Evolutionary conservation across 2,797 vertebrate species (phyloP), one percentile per base, ranked within the genome.

Genomic region (Rhinophrynus dorsalis): DNA sequence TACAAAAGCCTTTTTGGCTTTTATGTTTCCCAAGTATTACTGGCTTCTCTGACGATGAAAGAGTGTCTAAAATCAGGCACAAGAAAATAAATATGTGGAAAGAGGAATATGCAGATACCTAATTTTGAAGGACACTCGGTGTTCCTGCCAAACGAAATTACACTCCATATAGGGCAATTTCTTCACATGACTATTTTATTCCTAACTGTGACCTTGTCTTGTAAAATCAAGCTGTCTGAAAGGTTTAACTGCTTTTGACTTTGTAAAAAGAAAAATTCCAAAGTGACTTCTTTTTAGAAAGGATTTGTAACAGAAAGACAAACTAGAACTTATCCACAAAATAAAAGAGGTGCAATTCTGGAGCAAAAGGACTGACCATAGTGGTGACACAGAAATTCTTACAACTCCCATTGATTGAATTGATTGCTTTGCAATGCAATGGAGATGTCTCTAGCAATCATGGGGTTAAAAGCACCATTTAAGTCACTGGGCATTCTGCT

Each of bases 141-240:
- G 48, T 40, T 27, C 9, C 23, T 73, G 62, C 69, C 69, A 73
- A 73, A 54, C 51, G 27, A 33, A 73, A 73, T 48, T 27, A 24
- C 45, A 13, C 62, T 45, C 69, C 61, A 66, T 73, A 60, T 66
- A 59, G 69, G 69, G 69, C 29, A 45, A 66, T 73, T 65, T 72
- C 45, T 52, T 52, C 33, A 73, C 62, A 52, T 59, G 54, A 47
- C 62, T 59, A 65, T 66, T 73, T 44, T 52, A 59, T 45, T 59
- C 35, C 15, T 51, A 65, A 33, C 62, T 27, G 68, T 72, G 61
- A 60, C 62, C 69, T 48, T 73, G 69, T 45, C 62, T 73, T 73
- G 55, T 66, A 73, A 73, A 73, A 52, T 66, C 21, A 59, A 58
- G 30, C 54, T 26, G 26, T 38, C 35, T 73, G 61, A 73, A 51